phyloP scores from a whole-genome alignment of 2,113 vertebrate species.

The Blennius ocellaris region DNA sequence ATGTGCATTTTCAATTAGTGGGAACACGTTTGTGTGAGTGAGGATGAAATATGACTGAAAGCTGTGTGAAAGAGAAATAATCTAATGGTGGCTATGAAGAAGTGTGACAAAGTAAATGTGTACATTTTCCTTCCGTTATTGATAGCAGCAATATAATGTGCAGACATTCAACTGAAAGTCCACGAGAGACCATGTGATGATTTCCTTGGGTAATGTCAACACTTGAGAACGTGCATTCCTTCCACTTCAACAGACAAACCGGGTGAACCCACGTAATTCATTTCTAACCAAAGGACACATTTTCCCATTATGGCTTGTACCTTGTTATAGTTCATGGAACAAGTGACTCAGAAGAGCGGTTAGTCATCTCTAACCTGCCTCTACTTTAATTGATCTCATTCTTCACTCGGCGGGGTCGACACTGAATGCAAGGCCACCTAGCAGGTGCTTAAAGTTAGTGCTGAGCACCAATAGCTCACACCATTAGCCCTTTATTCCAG shows the following conservation, averaged over 20 bases:
- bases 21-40: too few relatives aligned
- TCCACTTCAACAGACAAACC: constrained; percentile 3
- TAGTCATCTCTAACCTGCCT: constrained; percentile 56
- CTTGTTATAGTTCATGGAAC: constrained; percentile 36
- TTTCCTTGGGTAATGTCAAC: too few relatives aligned
- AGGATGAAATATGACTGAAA: too few relatives aligned
- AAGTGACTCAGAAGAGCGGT: constrained; percentile 45
- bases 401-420: constrained; percentile 34
- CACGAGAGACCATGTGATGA: too few relatives aligned
- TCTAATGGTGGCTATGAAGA: too few relatives aligned
- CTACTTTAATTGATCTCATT: constrained; percentile 66
- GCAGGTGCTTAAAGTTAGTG: constrained; percentile 59
- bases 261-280: constrained; percentile 8
- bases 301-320: constrained; percentile 18
- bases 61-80: too few relatives aligned
- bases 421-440: constrained; percentile 50
- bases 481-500: constrained; percentile 64
- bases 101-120: too few relatives aligned
- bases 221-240: background rate
- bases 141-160: too few relatives aligned
- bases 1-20: too few relatives aligned
- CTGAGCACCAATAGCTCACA: constrained; percentile 69
- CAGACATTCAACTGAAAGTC: too few relatives aligned
- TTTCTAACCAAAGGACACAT: constrained; percentile 2
- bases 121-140: too few relatives aligned